These are phyloP conservation scores for Seira musarum DNA, from an alignment of 2,888 invertebrate genomes.

Conservation along the genomic window DNA sequence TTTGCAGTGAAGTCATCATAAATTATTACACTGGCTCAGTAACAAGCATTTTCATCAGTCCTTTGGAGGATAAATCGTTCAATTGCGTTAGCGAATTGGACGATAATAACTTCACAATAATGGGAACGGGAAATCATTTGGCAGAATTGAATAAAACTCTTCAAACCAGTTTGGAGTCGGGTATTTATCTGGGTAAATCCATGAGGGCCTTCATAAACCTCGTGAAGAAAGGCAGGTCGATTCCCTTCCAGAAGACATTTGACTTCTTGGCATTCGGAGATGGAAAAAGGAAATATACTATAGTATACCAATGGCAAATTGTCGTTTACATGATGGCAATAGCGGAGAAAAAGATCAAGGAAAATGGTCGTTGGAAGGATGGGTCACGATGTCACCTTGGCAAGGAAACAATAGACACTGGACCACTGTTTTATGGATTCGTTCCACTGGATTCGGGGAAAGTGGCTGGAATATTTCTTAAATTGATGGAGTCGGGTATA, in stretches of 20 bases:
- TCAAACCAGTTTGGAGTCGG: background rate
- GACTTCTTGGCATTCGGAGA: background rate
- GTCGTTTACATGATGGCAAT: background rate
- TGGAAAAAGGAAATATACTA: background rate
- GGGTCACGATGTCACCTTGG: background rate
- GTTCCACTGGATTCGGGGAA: background rate
- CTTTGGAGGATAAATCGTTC: background rate
- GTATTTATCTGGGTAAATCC: background rate
- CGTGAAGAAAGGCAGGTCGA: background rate
- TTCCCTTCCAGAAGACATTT: background rate
- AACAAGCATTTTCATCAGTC: background rate
- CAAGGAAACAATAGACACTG: background rate
- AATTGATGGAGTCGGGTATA: constrained; percentile 5
- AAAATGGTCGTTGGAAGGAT: too few relatives aligned
- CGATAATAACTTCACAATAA: background rate
- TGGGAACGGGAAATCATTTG: background rate
- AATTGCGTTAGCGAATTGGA: background rate
- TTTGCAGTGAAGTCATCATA: background rate
- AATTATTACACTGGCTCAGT: too few relatives aligned
- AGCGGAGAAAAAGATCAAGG: background rate
- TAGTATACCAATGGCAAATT: background rate
- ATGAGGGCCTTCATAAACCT: background rate
- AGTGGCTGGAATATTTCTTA: background rate
- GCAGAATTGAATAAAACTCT: background rate
- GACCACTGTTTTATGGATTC: background rate